Percentiles rank a stretch among this genome's conserved stretches.
These are phyloP conservation scores for Eublepharis macularius DNA, from an alignment of 2,113 vertebrate genomes.

Conservation along the genomic window DNA sequence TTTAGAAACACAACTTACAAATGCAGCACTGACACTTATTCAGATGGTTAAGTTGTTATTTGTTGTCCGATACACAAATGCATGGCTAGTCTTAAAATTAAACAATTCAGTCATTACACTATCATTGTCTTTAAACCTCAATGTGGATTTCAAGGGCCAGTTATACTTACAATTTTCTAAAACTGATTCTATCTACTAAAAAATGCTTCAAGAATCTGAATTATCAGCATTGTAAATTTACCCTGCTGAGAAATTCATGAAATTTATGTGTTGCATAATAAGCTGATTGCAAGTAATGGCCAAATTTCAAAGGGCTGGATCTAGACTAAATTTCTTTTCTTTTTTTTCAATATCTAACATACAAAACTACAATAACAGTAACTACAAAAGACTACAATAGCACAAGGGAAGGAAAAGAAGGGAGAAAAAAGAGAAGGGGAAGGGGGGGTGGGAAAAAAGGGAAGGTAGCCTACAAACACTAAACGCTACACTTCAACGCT, in stretches of 20 bases:
- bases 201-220: conserved; percentile 48
- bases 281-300: conserved; percentile 18
- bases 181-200: not conserved
- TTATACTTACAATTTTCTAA: conserved; percentile 34
- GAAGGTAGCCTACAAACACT: too few relatives aligned
- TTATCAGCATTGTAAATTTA: conserved; percentile 27
- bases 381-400: too few relatives aligned
- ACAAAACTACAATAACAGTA: too few relatives aligned
- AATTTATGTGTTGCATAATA: conserved; percentile 17
- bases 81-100: not conserved
- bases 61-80: too few relatives aligned
- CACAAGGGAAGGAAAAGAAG: too few relatives aligned
- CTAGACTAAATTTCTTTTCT: too few relatives aligned
- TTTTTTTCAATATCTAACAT: too few relatives aligned
- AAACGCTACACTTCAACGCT: too few relatives aligned
- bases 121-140: not conserved
- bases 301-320: conserved; percentile 21
- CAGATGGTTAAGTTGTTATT: not conserved
- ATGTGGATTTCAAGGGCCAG: conserved; percentile 6
- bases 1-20: not conserved
- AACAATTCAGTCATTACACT: not conserved
- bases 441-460: too few relatives aligned
- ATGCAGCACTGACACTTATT: not conserved
- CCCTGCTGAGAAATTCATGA: conserved; percentile 24
- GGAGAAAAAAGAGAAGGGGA: too few relatives aligned